Percentiles rank a stretch among this genome's conserved stretches.
Evolutionary conservation across 2,113 vertebrate species (phyloP).

Genomic region (Lepisosteus osseus): DNA sequence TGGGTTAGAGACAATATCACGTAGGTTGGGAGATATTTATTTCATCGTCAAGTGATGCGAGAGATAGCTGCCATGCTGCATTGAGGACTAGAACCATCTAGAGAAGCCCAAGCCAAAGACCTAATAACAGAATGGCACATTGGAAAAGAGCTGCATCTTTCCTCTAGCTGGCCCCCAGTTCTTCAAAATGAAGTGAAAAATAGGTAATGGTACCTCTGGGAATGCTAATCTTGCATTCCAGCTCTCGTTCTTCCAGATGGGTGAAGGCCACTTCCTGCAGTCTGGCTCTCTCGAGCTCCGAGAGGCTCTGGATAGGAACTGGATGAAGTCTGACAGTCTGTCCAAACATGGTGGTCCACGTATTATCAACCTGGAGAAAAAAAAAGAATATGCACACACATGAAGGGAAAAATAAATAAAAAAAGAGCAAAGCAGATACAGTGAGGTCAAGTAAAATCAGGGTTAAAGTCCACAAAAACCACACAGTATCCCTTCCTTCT

Average conservation of each 20-base stretch:
- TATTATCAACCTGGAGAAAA: slow-evolving; percentile 55
- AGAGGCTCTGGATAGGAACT: slow-evolving; percentile 68
- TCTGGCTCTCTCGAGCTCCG: slow-evolving; percentile 68
- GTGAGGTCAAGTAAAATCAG: neutral
- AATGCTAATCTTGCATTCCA: slow-evolving; percentile 68
- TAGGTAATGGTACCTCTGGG: slow-evolving; percentile 55
- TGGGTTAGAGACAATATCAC: no score
- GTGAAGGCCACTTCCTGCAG: slow-evolving; percentile 68
- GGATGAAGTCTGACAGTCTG: slow-evolving; percentile 65
- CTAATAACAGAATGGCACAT: no score
- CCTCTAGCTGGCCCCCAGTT: no score
- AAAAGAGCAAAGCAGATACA: neutral
- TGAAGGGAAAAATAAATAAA: neutral
- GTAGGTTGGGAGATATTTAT: no score
- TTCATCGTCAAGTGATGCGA: no score
- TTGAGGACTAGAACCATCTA: no score
- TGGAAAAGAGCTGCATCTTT: no score
- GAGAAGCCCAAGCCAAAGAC: no score
- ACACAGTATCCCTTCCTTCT: neutral
- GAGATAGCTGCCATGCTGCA: no score
- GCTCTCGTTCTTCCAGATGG: slow-evolving; percentile 63
- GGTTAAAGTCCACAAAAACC: neutral
- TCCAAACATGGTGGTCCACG: slow-evolving; percentile 70
- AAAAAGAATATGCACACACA: slow-evolving; percentile 1
- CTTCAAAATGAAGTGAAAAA: neutral